phyloP scores from a whole-genome alignment of 1,140 invertebrate species.

The Atopsyche davidsoni region DNA sequence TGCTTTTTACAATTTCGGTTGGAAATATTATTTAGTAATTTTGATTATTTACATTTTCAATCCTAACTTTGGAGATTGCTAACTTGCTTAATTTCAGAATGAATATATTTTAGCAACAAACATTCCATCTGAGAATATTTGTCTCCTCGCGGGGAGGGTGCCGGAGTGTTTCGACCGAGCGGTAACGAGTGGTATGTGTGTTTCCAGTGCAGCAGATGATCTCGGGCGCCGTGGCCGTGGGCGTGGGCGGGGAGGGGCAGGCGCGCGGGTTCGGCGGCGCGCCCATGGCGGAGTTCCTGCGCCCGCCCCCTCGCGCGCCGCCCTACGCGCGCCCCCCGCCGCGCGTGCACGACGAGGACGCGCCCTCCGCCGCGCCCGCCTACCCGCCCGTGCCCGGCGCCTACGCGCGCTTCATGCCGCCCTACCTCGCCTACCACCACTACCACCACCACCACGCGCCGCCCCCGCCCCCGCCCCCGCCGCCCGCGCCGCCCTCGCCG shows the following conservation, averaged over 20 bases:
- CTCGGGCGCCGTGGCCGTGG: constrained; percentile 47
- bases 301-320: constrained; percentile 38
- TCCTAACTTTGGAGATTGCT: too few species aligned
- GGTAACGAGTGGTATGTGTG: constrained; percentile 5
- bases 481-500: constrained; percentile 34
- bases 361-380: constrained; percentile 32
- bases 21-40: too few species aligned
- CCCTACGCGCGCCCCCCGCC: constrained; percentile 39
- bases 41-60: too few species aligned
- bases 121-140: too few species aligned
- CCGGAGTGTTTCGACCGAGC: not conserved
- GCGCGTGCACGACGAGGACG: constrained; percentile 19
- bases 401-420: constrained; percentile 38
- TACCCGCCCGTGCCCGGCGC: constrained; percentile 37
- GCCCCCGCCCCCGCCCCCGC: constrained; percentile 34
- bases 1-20: too few species aligned
- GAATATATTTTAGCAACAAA: too few species aligned
- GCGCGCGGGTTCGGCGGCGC: constrained; percentile 37
- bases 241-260: constrained; percentile 47
- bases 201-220: constrained; percentile 46
- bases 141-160: not conserved
- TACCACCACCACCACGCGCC: constrained; percentile 31
- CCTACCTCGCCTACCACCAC: constrained; percentile 36
- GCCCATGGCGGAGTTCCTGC: constrained; percentile 46
- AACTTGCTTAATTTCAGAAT: too few species aligned